Percentiles rank a stretch among this genome's conserved stretches.
phyloP scores from a whole-genome alignment of 2,113 vertebrate genomes.

The Caranx ignobilis region DNA sequence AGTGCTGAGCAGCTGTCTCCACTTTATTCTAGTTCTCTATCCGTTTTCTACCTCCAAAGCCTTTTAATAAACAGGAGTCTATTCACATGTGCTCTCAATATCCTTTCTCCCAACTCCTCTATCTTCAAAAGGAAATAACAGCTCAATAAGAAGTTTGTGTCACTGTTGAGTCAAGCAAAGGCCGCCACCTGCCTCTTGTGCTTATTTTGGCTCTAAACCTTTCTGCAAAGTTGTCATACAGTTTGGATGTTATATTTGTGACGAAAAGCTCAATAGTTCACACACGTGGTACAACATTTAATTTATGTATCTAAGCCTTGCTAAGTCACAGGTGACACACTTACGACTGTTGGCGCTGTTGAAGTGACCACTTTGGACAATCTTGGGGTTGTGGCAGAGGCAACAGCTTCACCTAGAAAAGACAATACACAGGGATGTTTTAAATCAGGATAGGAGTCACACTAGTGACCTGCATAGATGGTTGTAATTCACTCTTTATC shows the following conservation, averaged over 20 bases:
- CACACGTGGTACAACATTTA: neutral
- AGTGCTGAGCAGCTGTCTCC: conserved; percentile 61
- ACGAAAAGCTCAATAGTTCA: neutral
- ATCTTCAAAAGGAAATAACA: conserved; percentile 58
- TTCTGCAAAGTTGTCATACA: neutral
- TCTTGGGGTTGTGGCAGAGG: conserved; percentile 64
- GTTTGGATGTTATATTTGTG: neutral
- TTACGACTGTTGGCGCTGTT: conserved; percentile 70
- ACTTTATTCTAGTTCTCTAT: conserved; percentile 51
- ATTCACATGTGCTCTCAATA: conserved; percentile 68
- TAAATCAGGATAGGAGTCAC: conserved; percentile 19
- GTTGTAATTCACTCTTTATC: neutral
- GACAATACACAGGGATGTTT: conserved; percentile 26
- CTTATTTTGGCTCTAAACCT: conserved; percentile 12
- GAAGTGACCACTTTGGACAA: conserved; percentile 56
- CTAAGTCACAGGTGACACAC: conserved; percentile 38
- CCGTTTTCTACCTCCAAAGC: conserved; percentile 43
- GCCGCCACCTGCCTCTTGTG: neutral
- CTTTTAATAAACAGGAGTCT: conserved; percentile 61
- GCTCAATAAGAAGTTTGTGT: conserved; percentile 56
- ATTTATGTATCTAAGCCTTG: neutral
- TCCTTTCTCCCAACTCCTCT: conserved; percentile 57
- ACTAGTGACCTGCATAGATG: neutral
- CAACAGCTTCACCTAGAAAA: conserved; percentile 70
- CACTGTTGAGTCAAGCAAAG: conserved; percentile 38